Conservation (phyloP, 2,888 invertebrate species). For the Chloroclystis v-ata region DNA sequence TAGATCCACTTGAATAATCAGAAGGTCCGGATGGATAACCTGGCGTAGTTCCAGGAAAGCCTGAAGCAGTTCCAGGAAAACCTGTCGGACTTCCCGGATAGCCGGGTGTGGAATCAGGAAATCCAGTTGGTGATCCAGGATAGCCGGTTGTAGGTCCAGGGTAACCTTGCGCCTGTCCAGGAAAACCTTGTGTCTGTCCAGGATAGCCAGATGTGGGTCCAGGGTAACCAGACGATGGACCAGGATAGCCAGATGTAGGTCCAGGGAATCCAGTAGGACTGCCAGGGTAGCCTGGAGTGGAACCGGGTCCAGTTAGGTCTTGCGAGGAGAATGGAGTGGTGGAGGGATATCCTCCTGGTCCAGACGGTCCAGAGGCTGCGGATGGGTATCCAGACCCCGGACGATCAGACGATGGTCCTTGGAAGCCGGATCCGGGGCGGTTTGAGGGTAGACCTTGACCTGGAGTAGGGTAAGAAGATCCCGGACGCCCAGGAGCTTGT, state of each 20-base stretch:
- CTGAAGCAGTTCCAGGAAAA: constrained; percentile 44
- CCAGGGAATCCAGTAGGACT: constrained; percentile 53
- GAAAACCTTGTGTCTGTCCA: constrained; percentile 47
- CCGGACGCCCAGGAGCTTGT: constrained; percentile 45
- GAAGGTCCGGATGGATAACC: constrained; percentile 47
- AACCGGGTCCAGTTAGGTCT: constrained; percentile 43
- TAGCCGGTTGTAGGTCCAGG: constrained; percentile 41
- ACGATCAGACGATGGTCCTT: constrained; percentile 36
- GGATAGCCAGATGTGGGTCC: constrained; percentile 45
- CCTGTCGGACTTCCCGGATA: constrained; percentile 45
- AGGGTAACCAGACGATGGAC: constrained; percentile 46
- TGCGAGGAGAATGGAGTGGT: constrained; percentile 34
- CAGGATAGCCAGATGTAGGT: constrained; percentile 40
- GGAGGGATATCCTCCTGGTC: constrained; percentile 19
- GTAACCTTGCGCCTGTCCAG: constrained; percentile 42
- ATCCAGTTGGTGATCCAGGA: constrained; percentile 13
- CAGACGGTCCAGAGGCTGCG: constrained; percentile 1
- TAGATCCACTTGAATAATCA: constrained; percentile 40
- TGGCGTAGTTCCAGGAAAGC: constrained; percentile 36
- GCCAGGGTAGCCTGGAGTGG: constrained; percentile 46
- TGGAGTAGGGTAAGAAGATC: constrained; percentile 15
- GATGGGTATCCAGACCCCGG: constrained; percentile 33
- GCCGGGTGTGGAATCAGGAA: constrained; percentile 35
- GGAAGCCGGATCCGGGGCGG: constrained; percentile 36
- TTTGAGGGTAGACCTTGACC: constrained; percentile 34